Conservation (phyloP, 1,140 invertebrate species). For the Ceratoteleas bidentatus region DNA sequence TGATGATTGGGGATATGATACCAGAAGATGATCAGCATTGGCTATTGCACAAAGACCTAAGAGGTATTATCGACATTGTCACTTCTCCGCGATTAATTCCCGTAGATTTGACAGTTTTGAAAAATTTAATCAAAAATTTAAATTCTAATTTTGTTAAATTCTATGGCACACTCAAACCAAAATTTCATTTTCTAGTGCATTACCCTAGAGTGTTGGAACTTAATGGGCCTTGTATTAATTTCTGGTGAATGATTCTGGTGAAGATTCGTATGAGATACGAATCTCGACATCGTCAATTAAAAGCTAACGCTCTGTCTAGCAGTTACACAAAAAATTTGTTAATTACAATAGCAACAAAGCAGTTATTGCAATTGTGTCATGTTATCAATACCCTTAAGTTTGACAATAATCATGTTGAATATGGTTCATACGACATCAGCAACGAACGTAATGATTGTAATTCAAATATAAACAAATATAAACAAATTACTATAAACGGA, state of each 20-base stretch:
- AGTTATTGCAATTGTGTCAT: constrained; percentile 2
- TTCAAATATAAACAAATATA: background rate
- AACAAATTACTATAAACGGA: background rate
- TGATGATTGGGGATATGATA: constrained; percentile 8
- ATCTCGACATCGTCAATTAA: background rate
- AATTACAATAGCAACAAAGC: constrained; percentile 3
- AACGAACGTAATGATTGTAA: background rate
- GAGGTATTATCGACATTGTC: constrained; percentile 9
- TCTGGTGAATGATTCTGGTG: too few species aligned
- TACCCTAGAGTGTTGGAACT: background rate
- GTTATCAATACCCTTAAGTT: background rate
- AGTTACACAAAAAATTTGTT: constrained; percentile 2
- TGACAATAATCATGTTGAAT: too few species aligned
- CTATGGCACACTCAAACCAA: constrained; percentile 10
- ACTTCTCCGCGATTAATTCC: constrained; percentile 3
- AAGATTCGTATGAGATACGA: background rate
- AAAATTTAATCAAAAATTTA: background rate
- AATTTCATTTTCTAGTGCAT: constrained; percentile 12
- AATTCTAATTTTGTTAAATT: constrained; percentile 2
- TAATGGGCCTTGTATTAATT: background rate
- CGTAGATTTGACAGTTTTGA: constrained; percentile 4
- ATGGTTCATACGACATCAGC: background rate
- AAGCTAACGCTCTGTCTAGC: background rate
- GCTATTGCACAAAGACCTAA: constrained; percentile 8
- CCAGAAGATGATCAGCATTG: constrained; percentile 6